phyloP scores from a whole-genome alignment of 2,797 vertebrate species.

The Acanthurus tractus region DNA sequence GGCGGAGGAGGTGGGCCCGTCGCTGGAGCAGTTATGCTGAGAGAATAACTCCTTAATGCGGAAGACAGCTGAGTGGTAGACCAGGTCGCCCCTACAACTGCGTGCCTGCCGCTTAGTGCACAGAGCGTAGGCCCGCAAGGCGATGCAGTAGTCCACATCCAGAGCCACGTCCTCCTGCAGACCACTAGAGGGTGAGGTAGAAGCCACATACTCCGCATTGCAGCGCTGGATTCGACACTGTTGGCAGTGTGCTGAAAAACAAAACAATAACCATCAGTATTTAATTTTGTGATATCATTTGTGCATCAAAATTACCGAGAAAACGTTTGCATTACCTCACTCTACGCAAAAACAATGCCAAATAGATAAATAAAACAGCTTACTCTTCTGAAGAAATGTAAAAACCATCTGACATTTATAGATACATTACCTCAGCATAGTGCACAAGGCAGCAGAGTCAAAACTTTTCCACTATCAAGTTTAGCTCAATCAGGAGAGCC shows the following conservation, averaged over 20 bases:
- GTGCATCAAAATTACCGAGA: neutral
- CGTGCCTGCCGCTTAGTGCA: slow-evolving; percentile 87
- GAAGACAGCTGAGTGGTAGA: slow-evolving; percentile 88
- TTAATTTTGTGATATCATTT: neutral
- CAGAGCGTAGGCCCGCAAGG: slow-evolving; percentile 85
- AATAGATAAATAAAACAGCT: neutral
- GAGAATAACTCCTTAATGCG: slow-evolving; percentile 89
- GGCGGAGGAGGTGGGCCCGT: slow-evolving; percentile 85
- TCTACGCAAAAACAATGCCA: neutral
- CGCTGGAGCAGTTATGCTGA: slow-evolving; percentile 89
- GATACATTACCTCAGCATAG: slow-evolving; percentile 46
- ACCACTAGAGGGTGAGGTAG: slow-evolving; percentile 84
- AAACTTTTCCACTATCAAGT: slow-evolving; percentile 71
- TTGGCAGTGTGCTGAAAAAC: slow-evolving; percentile 84
- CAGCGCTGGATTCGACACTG: slow-evolving; percentile 89
- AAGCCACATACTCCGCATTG: slow-evolving; percentile 87
- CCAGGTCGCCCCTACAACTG: slow-evolving; percentile 87
- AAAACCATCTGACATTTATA: slow-evolving; percentile 32
- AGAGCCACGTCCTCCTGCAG: slow-evolving; percentile 82
- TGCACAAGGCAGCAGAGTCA: slow-evolving; percentile 31
- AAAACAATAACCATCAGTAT: neutral
- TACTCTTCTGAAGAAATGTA: neutral
- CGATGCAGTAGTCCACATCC: slow-evolving; percentile 88
- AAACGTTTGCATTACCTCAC: neutral
- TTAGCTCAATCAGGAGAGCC: slow-evolving; percentile 71